Evolutionary conservation across 1,140 invertebrate genomes (phyloP), one percentile per base, ranked within the genome.

Genomic region (Drosophila ambigua): DNA sequence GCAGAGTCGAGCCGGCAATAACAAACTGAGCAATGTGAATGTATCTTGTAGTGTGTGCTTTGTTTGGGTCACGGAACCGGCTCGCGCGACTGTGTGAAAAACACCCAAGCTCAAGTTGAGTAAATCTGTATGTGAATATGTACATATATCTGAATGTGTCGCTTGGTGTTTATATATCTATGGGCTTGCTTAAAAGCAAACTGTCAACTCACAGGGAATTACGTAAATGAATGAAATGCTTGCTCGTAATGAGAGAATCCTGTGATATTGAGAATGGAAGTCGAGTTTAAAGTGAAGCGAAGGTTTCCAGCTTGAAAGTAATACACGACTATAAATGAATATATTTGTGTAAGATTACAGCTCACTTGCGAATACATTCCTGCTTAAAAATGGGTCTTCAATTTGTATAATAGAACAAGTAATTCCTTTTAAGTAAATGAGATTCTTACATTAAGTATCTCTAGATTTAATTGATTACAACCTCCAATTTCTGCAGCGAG

Each of bases 41-140:
- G 75, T 84, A 83, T 83, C 79, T 79, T 83, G 6, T 60, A 84
- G 79, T 84, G 65, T 79, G 79, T 52, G 48, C 49, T 67, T 63
- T 64, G 49, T 67, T 45, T 41, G 68, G 26, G 74, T 68, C 41
- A 54, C 50, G 66, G 57, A 39, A 8, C 48, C 60, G 28, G 23
- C n/a, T 60, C 50, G 59, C 59, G 68, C 61, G 72, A 74, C 72
- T 85, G 80, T 84, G 80, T 79, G 80, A 84, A 84, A 84, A 80
- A 84, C 80, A 63, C 80, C 80, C 59, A 79, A 83, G 80, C 80
- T 72, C 75, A 43, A 43, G 48, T 69, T 69, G 66, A 69, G 51
- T 69, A 44, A 58, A 69, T 52, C 57, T 65, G 66, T 67, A 69
- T 58, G 66, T 64, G 24, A 67, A 67, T 69, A 49, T 16, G 23